These are phyloP conservation scores for Philaethria dido DNA, from an alignment of 2,888 invertebrate genomes.

Conservation along the genomic window DNA sequence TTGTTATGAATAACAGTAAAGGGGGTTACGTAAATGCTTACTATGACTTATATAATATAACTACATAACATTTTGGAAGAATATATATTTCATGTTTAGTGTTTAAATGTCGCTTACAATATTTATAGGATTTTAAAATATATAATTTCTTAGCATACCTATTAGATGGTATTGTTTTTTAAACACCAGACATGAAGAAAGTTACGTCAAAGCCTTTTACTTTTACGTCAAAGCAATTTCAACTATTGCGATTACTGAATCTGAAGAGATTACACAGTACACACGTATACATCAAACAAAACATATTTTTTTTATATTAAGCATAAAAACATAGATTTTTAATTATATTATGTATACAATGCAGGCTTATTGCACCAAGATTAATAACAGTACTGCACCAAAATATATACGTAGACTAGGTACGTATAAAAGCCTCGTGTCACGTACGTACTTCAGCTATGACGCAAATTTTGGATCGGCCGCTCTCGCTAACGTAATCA, in stretches of 20 bases:
- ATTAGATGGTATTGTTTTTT: too few relatives aligned
- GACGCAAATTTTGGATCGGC: slow-evolving; percentile 23
- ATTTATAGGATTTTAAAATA: neutral
- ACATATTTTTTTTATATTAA: too few relatives aligned
- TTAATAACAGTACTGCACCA: slow-evolving; percentile 15
- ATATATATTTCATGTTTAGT: neutral
- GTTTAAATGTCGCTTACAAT: neutral
- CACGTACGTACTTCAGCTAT: slow-evolving; percentile 22
- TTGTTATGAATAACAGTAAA: neutral
- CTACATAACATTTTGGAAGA: neutral
- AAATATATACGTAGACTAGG: neutral
- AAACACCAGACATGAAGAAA: too few relatives aligned
- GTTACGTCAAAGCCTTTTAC: too few relatives aligned
- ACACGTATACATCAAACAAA: too few relatives aligned
- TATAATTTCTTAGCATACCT: too few relatives aligned
- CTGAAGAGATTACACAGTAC: too few relatives aligned
- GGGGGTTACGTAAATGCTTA: slow-evolving; percentile 2
- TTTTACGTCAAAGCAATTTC: too few relatives aligned
- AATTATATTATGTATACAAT: slow-evolving; percentile 3
- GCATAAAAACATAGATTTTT: neutral
- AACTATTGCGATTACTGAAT: too few relatives aligned
- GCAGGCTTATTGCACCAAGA: neutral
- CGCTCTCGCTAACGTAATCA: slow-evolving; percentile 21
- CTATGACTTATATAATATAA: neutral
- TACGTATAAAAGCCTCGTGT: slow-evolving; percentile 20